phyloP scores from a whole-genome alignment of 2,113 vertebrate species.

The Microcebus tavaratra region DNA sequence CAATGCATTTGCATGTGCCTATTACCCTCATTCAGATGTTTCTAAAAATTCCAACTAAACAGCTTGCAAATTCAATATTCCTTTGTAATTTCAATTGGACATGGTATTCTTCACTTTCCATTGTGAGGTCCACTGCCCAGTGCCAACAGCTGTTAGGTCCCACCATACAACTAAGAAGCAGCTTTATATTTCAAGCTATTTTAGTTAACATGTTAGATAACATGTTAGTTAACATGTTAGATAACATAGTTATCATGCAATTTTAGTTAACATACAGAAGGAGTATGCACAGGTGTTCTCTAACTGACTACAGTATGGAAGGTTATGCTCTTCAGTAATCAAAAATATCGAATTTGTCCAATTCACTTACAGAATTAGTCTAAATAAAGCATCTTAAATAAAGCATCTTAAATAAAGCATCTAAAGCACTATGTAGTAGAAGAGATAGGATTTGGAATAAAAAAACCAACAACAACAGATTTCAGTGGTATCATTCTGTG shows the following conservation, averaged over 20 bases:
- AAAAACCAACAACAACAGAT: background rate
- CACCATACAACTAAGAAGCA: background rate
- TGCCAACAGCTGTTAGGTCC: conserved; percentile 32
- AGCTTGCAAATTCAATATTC: conserved; percentile 28
- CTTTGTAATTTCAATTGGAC: conserved; percentile 61
- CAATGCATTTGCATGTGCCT: background rate
- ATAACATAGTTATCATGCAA: too few species aligned
- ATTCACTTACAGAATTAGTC: background rate
- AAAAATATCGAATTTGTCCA: background rate
- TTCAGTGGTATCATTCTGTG: background rate
- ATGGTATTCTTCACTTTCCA: conserved; percentile 49
- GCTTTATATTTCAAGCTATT: background rate
- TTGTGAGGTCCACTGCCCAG: background rate
- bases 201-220: background rate
- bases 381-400: too few species aligned
- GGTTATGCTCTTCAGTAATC: background rate
- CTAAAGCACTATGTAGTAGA: background rate
- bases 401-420: background rate
- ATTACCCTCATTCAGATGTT: background rate
- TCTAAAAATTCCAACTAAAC: conserved; percentile 30
- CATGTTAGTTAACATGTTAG: too few species aligned
- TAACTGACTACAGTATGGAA: background rate
- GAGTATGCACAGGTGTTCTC: background rate
- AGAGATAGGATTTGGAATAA: background rate
- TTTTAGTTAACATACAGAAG: background rate